Conservation (phyloP, 2,113 vertebrate species). For the Ictidomys tridecemlineatus region DNA sequence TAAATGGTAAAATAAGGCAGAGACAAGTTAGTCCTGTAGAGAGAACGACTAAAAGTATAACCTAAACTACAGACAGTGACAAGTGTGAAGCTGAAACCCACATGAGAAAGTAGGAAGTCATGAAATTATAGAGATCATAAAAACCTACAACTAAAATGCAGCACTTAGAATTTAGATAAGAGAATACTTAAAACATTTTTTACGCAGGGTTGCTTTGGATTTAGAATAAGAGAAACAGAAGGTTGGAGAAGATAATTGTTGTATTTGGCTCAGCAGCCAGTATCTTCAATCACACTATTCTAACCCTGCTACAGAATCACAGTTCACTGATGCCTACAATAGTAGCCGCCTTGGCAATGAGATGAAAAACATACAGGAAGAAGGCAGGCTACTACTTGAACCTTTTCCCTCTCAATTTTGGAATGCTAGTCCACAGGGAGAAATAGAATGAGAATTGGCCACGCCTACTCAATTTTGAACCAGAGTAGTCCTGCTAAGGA, state of each 20-base stretch:
- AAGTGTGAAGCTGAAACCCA: not conserved
- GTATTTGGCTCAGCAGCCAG: not conserved
- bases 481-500: not conserved
- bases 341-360: not conserved
- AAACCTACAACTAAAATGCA: not conserved
- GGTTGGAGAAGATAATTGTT: not conserved
- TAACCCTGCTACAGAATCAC: not conserved
- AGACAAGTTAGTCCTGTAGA: not conserved
- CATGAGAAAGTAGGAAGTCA: conserved; percentile 25
- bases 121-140: not conserved
- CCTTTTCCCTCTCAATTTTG: not conserved
- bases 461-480: not conserved
- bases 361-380: not conserved
- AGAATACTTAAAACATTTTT: not conserved
- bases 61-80: not conserved
- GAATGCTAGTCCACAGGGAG: not conserved
- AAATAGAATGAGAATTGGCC: not conserved
- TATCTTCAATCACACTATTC: not conserved
- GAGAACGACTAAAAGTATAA: not conserved
- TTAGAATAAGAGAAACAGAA: conserved; percentile 1
- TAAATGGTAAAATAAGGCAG: not conserved
- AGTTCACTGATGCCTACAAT: not conserved
- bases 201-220: not conserved
- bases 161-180: not conserved
- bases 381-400: not conserved